Conservation (phyloP, 2,113 vertebrate species). For the Microcebus murinus region DNA sequence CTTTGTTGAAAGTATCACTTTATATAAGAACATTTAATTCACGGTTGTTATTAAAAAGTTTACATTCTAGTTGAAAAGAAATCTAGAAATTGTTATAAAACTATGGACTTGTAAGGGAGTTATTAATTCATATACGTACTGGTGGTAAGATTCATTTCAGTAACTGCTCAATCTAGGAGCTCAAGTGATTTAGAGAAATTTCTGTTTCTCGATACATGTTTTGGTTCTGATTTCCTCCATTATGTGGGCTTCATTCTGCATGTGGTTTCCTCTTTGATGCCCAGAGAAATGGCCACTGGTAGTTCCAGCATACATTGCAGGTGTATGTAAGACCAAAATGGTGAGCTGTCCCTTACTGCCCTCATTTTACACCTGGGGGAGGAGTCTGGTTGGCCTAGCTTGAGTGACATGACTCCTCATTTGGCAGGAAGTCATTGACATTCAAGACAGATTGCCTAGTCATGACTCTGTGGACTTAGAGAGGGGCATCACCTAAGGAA, state of each 20-base stretch:
- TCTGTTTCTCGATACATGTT: background rate
- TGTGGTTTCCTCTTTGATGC: background rate
- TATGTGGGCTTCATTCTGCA: background rate
- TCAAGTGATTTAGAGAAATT: background rate
- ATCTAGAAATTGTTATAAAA: background rate
- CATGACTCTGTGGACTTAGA: background rate
- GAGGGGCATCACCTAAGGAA: background rate
- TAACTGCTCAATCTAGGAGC: background rate
- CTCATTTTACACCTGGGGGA: background rate
- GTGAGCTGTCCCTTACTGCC: background rate
- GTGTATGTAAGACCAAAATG: background rate
- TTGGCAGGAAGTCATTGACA: background rate
- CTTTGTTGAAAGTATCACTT: background rate
- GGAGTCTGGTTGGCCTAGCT: background rate
- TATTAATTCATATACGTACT: background rate
- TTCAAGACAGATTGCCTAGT: background rate
- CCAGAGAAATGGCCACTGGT: background rate
- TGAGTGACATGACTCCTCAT: background rate
- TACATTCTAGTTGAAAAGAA: background rate
- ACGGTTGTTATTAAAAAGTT: background rate
- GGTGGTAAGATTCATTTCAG: background rate
- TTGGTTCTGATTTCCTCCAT: background rate
- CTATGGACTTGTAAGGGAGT: background rate
- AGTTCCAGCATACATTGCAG: no score
- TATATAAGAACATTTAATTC: background rate